phyloP scores from a whole-genome alignment of 2,888 invertebrate species.

The Koerneria pararmatus region DNA sequence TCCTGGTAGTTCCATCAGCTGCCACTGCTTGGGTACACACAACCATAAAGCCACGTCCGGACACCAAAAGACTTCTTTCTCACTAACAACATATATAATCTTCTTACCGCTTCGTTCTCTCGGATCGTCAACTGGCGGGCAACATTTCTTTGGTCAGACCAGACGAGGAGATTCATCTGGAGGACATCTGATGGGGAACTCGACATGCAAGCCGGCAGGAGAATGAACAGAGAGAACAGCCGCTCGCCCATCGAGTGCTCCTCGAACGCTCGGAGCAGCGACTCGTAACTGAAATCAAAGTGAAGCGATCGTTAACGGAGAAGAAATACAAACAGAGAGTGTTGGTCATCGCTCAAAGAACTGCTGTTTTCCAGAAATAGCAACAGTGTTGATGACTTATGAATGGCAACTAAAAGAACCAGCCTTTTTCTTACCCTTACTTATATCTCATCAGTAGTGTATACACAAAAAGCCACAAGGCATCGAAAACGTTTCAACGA shows the following conservation, averaged over 20 bases:
- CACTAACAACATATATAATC: slow-evolving; percentile 10
- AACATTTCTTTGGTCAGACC: slow-evolving; percentile 38
- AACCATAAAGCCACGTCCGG: too few species aligned
- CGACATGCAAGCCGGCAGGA: slow-evolving; percentile 36
- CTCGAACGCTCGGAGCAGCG: slow-evolving; percentile 43
- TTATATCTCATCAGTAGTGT: too few species aligned
- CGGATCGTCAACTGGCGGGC: slow-evolving; percentile 42
- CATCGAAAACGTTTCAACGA: too few species aligned
- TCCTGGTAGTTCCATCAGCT: too few species aligned
- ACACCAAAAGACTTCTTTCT: neutral
- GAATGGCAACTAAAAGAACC: too few species aligned
- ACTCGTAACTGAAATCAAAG: slow-evolving; percentile 42
- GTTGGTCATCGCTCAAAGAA: too few species aligned
- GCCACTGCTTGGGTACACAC: too few species aligned
- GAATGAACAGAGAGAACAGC: slow-evolving; percentile 33
- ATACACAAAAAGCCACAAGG: too few species aligned
- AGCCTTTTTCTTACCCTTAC: too few species aligned
- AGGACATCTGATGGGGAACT: slow-evolving; percentile 27
- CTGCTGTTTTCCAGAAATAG: too few species aligned
- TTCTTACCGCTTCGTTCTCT: slow-evolving; percentile 28
- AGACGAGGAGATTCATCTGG: slow-evolving; percentile 30
- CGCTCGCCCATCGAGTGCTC: slow-evolving; percentile 42
- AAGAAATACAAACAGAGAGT: slow-evolving; percentile 4
- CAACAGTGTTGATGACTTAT: too few species aligned
- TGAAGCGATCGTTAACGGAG: slow-evolving; percentile 8